Evolutionary conservation across 2,888 invertebrate species (phyloP).

Genomic region (Mythimna vitellina): DNA sequence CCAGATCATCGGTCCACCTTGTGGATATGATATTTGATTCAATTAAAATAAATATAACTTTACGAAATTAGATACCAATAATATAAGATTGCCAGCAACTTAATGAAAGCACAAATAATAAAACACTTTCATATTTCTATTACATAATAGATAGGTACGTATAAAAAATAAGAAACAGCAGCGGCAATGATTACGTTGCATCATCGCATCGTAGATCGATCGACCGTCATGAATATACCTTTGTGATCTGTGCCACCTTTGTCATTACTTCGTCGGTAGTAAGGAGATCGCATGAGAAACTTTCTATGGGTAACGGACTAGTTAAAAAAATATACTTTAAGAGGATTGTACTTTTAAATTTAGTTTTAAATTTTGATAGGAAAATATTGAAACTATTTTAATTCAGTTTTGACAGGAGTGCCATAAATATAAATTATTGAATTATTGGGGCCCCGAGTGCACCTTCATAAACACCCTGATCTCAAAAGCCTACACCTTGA

Average conservation of each 20-base stretch:
- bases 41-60: neutral
- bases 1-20: too few species aligned
- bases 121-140: constrained; percentile 39
- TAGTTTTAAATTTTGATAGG: too few species aligned
- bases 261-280: neutral
- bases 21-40: neutral
- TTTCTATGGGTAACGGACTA: too few species aligned
- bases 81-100: neutral
- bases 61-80: neutral
- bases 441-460: too few species aligned
- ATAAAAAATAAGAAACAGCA: constrained; percentile 16
- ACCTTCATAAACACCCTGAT: too few species aligned
- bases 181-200: constrained; percentile 8
- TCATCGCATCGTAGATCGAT: constrained; percentile 5
- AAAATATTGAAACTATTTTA: too few species aligned
- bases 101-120: constrained; percentile 17
- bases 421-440: too few species aligned
- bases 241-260: constrained; percentile 15
- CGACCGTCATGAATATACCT: constrained; percentile 1
- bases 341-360: too few species aligned
- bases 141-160: constrained; percentile 15
- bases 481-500: too few species aligned
- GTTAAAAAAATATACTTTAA: too few species aligned
- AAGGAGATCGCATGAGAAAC: too few species aligned
- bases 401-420: too few species aligned